Percentiles rank a stretch among this genome's conserved stretches.
Evolutionary conservation across 2,888 invertebrate species (phyloP).

Genomic region (Cephalotes varians): DNA sequence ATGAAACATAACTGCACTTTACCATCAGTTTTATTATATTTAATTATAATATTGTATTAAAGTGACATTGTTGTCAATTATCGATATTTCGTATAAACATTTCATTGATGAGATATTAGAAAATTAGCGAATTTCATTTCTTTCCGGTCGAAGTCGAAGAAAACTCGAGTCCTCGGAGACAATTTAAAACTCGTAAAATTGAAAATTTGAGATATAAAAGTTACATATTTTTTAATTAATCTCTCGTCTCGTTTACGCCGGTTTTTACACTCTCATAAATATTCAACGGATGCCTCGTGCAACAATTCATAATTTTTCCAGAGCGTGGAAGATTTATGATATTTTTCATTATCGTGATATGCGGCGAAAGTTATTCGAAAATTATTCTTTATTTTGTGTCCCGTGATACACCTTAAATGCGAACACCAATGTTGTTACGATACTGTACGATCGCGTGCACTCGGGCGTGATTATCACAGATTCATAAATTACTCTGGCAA

Average conservation of each 20-base stretch:
- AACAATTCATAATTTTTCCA: conserved; percentile 37
- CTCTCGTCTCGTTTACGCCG: neutral
- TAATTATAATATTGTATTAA: conserved; percentile 7
- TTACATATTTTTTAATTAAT: conserved; percentile 14
- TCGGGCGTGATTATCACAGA: neutral
- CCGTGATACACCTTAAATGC: neutral
- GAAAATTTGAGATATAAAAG: neutral
- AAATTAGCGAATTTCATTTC: neutral
- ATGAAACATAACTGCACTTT: neutral
- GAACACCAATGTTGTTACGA: neutral
- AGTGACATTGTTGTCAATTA: neutral
- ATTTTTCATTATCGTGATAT: conserved; percentile 35
- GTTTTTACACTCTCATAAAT: conserved; percentile 38
- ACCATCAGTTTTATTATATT: conserved; percentile 5
- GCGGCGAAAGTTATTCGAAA: conserved; percentile 23
- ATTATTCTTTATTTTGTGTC: conserved; percentile 18
- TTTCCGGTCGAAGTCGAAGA: neutral
- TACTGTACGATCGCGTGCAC: neutral
- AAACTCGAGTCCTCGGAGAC: neutral
- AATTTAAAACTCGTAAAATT: neutral
- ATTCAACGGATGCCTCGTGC: conserved; percentile 23
- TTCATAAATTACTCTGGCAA: conserved; percentile 14
- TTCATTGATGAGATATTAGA: neutral
- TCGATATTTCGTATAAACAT: neutral
- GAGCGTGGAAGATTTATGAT: conserved; percentile 34